Conservation (phyloP, 2,797 vertebrate species). For the Amblyraja radiata region DNA sequence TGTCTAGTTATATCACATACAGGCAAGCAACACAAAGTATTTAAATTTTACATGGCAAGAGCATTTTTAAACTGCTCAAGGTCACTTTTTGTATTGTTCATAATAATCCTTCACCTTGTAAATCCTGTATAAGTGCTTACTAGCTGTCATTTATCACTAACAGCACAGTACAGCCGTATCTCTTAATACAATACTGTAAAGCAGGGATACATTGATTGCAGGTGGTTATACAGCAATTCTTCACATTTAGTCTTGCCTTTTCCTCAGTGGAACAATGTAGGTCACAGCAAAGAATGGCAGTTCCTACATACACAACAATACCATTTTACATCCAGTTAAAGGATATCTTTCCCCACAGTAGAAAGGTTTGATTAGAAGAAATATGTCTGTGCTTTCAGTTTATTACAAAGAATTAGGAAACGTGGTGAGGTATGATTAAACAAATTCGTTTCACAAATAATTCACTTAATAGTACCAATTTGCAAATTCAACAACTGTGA, state of each 20-base stretch:
- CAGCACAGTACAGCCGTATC: conserved; percentile 17
- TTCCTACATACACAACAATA: not conserved
- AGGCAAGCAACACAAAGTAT: not conserved
- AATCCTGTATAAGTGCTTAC: not conserved
- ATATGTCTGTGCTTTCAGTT: too few species aligned
- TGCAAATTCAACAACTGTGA: not conserved
- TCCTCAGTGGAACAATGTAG: not conserved
- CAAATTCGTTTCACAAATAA: not conserved
- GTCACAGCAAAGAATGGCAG: not conserved
- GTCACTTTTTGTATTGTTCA: not conserved
- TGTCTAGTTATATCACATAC: not conserved
- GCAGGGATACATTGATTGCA: not conserved
- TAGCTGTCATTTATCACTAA: not conserved
- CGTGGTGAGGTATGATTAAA: not conserved
- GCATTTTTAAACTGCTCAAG: not conserved
- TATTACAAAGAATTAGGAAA: not conserved
- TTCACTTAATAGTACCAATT: not conserved
- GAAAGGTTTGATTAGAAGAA: not conserved
- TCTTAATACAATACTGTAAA: not conserved
- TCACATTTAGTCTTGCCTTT: not conserved
- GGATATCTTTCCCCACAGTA: too few species aligned
- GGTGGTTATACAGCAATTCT: conserved; percentile 5
- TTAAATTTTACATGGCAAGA: not conserved
- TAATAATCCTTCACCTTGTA: not conserved
- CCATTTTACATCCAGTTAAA: not conserved